phyloP scores from a whole-genome alignment of 2,113 vertebrate species.

The Carassius auratus region DNA sequence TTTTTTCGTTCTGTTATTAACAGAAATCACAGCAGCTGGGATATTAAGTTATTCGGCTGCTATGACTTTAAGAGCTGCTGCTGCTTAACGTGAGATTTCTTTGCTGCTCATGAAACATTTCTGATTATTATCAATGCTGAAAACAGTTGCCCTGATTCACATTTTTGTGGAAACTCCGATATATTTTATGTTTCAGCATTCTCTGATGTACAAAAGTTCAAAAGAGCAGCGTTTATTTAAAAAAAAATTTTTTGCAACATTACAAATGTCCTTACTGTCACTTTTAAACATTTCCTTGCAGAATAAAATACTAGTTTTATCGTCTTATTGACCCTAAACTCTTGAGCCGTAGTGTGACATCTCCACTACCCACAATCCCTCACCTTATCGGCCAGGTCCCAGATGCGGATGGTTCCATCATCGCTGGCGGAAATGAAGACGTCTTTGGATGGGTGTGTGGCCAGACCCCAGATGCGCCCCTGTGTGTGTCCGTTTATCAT shows the following conservation, averaged over 20 bases:
- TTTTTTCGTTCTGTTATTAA: no score
- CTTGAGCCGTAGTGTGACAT: not conserved
- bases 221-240: not conserved
- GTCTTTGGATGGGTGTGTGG: conserved; percentile 91
- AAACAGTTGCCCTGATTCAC: no score
- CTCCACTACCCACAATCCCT: conserved; percentile 40
- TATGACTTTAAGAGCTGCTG: no score
- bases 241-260: not conserved
- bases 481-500: conserved; percentile 94
- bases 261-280: not conserved
- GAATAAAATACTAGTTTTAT: not conserved
- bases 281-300: not conserved
- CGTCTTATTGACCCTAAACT: not conserved
- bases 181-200: not conserved
- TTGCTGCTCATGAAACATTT: not conserved
- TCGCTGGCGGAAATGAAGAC: conserved; percentile 94
- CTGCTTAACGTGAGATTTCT: not conserved
- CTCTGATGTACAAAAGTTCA: not conserved
- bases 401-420: conserved; percentile 92
- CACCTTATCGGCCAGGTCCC: conserved; percentile 96
- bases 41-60: no score
- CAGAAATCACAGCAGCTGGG: no score
- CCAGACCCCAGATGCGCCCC: conserved; percentile 95
- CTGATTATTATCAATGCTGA: not conserved
- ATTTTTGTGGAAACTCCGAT: not conserved